Evolutionary conservation across 2,797 vertebrate species (phyloP), one percentile per base, ranked within the genome.

Genomic region (Petrocephalus schoutedeni): DNA sequence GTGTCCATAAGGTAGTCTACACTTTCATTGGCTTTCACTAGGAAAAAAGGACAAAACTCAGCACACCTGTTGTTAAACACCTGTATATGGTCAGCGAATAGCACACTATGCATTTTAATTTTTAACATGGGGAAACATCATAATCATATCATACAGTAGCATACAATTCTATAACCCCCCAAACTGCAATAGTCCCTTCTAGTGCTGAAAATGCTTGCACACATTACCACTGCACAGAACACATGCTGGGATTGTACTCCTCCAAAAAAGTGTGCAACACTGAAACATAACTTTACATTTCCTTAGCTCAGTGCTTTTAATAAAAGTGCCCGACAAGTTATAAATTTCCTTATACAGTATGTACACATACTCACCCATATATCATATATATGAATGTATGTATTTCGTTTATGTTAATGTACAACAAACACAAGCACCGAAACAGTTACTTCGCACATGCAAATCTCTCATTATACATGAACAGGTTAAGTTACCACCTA

Each of bases 321-420:
- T 80, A 80, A 80, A 80, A 49, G 41, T 80, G 74, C 74, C 74
- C 19, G 19, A 49, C n/a, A 80, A 45, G 41, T 71, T 71, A 71
- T 71, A 71, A 71, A 71, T 71, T 49, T 80, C 74, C 74, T 80
- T 80, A 80, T 80, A 80, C 74, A 80, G 74, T 80, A 80, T 80
- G 49, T 49, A 80, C 74, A 80, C 36, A 80, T 49, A 80, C 36
- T 45, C 36, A 59, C 58, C n/a, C 41, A n/a, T 49, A 80, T 80
- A 49, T 80, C n/a, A 49, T 80, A 80, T 80, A 49, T 80, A 49
- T 80, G 41, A 19, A 80, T 80, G 74, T 45, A 80, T 80, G 74
- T 80, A 80, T 49, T 80, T 80, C 36, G 28, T 80, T 80, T 49
- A 49, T 2, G 45, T 32, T 80, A 49, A 49, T 80, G 74, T 49